Percentiles rank a stretch among this genome's conserved stretches.
Conservation (phyloP, 2,797 vertebrate species). For the Pygocentrus nattereri region DNA sequence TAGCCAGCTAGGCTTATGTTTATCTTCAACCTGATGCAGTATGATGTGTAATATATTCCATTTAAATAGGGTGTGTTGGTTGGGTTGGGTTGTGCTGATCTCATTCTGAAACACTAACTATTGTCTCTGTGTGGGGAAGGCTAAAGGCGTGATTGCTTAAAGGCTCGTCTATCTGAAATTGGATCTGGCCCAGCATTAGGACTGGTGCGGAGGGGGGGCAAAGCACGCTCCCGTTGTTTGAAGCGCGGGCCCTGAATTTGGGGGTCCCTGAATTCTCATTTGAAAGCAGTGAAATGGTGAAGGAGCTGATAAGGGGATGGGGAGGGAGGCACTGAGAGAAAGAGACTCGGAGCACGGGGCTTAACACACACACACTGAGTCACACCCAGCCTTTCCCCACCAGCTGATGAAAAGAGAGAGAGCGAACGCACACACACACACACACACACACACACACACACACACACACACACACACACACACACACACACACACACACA, state of each 20-base stretch:
- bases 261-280: slow-evolving; percentile 94
- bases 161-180: slow-evolving; percentile 96
- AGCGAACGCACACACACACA: slow-evolving; percentile 66
- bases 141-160: slow-evolving; percentile 86
- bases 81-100: slow-evolving; percentile 67
- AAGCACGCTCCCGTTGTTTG: slow-evolving; percentile 90
- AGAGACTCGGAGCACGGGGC: slow-evolving; percentile 85
- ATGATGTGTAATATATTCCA: slow-evolving; percentile 53
- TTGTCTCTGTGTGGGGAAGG: slow-evolving; percentile 75
- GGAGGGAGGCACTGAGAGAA: slow-evolving; percentile 85
- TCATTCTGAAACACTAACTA: slow-evolving; percentile 78
- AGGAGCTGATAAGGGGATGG: slow-evolving; percentile 93
- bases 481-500: slow-evolving; percentile 76
- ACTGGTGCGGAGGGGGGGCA: slow-evolving; percentile 82
- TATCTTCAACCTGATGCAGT: slow-evolving; percentile 45
- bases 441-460: slow-evolving; percentile 30
- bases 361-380: slow-evolving; percentile 95
- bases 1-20: slow-evolving; percentile 27
- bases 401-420: slow-evolving; percentile 88
- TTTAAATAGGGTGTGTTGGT: slow-evolving; percentile 56
- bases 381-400: slow-evolving; percentile 91
- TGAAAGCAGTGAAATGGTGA: slow-evolving; percentile 94
- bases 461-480: slow-evolving; percentile 69
- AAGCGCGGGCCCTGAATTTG: slow-evolving; percentile 90
- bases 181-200: slow-evolving; percentile 97